phyloP scores from a whole-genome alignment of 2,113 vertebrate genomes.

The Planiliza haematocheilus region DNA sequence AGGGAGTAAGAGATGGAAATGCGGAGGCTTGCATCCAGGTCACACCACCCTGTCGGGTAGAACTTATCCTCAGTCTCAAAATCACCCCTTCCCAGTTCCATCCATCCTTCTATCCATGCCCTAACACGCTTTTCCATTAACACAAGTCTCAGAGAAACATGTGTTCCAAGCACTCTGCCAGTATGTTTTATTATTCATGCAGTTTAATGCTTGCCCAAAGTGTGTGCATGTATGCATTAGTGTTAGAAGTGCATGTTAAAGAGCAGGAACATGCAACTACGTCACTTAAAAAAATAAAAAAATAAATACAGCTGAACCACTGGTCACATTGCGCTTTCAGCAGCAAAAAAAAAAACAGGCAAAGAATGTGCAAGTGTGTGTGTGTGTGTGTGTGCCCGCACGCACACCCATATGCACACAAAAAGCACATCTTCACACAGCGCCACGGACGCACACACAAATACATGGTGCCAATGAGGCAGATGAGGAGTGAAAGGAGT shows the following conservation, averaged over 20 bases:
- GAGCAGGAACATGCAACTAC: conserved; percentile 51
- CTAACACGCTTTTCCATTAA: conserved; percentile 71
- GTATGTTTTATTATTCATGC: conserved; percentile 77
- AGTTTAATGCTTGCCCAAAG: conserved; percentile 69
- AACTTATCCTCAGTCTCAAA: conserved; percentile 56
- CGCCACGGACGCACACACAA: conserved; percentile 13
- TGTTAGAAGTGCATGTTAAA: conserved; percentile 57
- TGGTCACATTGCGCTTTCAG: conserved; percentile 42
- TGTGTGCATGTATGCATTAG: conserved; percentile 50
- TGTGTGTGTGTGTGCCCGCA: not conserved
- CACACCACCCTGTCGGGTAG: conserved; percentile 56
- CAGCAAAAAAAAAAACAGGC: not conserved
- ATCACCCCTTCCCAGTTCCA: conserved; percentile 37
- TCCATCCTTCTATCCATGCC: conserved; percentile 38
- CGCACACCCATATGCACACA: conserved; percentile 25
- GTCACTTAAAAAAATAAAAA: conserved; percentile 37
- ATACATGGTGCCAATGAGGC: conserved; percentile 65
- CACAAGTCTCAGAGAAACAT: conserved; percentile 57
- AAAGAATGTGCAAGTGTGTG: conserved; percentile 15
- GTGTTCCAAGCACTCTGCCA: conserved; percentile 60
- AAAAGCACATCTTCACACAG: conserved; percentile 44
- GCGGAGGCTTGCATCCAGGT: conserved; percentile 65
- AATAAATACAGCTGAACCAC: conserved; percentile 28
- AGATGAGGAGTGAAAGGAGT: conserved; percentile 81
- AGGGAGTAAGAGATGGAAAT: conserved; percentile 36